phyloP scores from a whole-genome alignment of 2,113 vertebrate species.

The Elgaria multicarinata region DNA sequence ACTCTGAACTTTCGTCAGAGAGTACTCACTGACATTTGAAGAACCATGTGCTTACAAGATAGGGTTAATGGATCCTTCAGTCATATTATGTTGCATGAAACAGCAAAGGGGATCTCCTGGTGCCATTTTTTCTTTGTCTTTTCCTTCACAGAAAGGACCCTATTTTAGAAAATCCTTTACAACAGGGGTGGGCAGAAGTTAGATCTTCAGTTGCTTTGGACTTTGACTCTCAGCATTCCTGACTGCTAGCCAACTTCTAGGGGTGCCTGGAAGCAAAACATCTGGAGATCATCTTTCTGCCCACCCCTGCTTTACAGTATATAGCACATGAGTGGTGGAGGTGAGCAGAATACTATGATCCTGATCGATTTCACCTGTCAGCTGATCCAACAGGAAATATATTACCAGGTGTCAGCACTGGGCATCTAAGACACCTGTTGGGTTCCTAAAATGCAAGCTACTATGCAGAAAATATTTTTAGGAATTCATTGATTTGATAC shows the following conservation, averaged over 20 bases:
- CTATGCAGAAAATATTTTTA: not conserved
- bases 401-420: not conserved
- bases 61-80: not conserved
- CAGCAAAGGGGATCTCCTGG: not conserved
- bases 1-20: not conserved
- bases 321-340: not conserved
- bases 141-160: not conserved
- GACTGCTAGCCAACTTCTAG: too few species aligned
- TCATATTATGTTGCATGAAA: too few species aligned
- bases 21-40: not conserved
- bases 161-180: constrained; percentile 1
- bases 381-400: not conserved
- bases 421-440: constrained; percentile 5
- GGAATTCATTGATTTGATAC: not conserved
- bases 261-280: too few species aligned
- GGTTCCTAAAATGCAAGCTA: not conserved
- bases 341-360: not conserved
- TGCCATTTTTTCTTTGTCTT: not conserved
- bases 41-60: not conserved
- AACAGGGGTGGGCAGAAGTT: too few species aligned
- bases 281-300: too few species aligned
- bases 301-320: not conserved
- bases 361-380: not conserved
- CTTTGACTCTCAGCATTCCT: too few species aligned
- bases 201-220: too few species aligned